A percentile compares a stretch with the other conserved stretches of the same genome.
Evolutionary conservation across 2,888 invertebrate species (phyloP).

Genomic region (Hyposoter dolosus): DNA sequence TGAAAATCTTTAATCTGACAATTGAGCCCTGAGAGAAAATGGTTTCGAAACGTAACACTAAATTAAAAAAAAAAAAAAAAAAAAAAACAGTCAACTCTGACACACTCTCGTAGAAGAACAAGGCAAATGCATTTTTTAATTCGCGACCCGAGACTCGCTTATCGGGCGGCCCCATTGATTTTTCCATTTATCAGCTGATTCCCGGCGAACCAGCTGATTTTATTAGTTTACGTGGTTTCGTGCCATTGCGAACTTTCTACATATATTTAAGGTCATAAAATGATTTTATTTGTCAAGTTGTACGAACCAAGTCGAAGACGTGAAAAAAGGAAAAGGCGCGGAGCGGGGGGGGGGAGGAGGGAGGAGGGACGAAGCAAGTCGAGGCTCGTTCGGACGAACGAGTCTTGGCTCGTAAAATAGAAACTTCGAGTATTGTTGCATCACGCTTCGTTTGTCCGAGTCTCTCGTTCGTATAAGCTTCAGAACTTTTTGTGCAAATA

Average conservation of each 20-base stretch:
- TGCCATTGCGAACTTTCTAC: neutral
- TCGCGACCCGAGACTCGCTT: neutral
- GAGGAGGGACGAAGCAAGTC: neutral
- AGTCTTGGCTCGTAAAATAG: constrained; percentile 37
- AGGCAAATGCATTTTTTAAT: neutral
- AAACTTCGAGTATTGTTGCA: constrained; percentile 51
- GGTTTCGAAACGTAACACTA: neutral
- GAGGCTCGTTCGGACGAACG: constrained; percentile 21
- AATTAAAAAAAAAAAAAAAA: too few species aligned
- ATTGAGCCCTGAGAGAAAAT: neutral
- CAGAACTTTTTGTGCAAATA: neutral
- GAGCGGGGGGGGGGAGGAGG: neutral
- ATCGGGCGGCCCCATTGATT: constrained; percentile 4
- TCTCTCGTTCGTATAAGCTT: neutral
- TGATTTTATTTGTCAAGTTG: neutral
- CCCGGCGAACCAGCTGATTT: constrained; percentile 49
- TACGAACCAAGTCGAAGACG: neutral
- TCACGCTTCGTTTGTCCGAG: constrained; percentile 43
- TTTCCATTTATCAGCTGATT: constrained; percentile 51
- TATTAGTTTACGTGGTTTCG: neutral
- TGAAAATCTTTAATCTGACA: neutral
- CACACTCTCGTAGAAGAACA: neutral
- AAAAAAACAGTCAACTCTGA: neutral
- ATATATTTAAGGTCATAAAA: neutral
- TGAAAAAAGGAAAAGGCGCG: neutral